Base-by-base conservation (phyloP, 2,797 vertebrate genomes). In the Pitangus sulphuratus region DNA sequence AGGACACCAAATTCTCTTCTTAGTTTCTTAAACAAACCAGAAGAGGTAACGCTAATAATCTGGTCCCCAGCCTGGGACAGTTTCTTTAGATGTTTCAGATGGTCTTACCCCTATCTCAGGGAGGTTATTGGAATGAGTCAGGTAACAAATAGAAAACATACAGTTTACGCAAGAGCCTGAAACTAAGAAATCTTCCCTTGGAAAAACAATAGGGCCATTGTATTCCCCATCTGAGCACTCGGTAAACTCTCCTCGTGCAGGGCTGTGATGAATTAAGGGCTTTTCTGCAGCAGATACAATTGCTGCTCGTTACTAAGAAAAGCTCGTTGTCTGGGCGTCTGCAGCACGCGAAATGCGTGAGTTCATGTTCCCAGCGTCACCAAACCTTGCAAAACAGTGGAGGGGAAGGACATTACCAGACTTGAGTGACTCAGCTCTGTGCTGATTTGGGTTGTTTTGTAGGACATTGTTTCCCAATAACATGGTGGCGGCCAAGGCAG, bases 221-320 rank as follows among this genome's bases (percentile, higher is more conserved):
- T 92, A 4, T 66, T 75, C 26, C 87, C 61, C 45, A 2, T 31
- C 3, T 2, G 74, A 83, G 93, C 75, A 13, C 68, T 31, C 7
- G 0, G 94, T 80, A 75, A 33, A 28, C 12, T 74, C 12, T 15
- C 7, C 66, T 74, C 3, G 79, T 68, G 79, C 9, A 1, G 47
- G 76, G 92, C 90, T 91, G 91, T 20, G 20, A 84, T 31, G 93
- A 93, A 95, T 95, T 93, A 75, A 81, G 80, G 54, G 72, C 54
- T 84, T 82, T 77, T n/a, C 91, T 71, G 65, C 93, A 48, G 76
- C 84, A 60, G 90, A 66, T 69, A 65, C 54, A 18, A 75, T 54
- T 53, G 19, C 62, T 51, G 60, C 8, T 85, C 19, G 15, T 42
- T 78, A 22, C 69, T 58, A 7, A 70, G 81, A 31, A 74, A 70